These are phyloP conservation scores for Podargus strigoides DNA, from an alignment of 2,797 vertebrate species.

Conservation along the genomic window DNA sequence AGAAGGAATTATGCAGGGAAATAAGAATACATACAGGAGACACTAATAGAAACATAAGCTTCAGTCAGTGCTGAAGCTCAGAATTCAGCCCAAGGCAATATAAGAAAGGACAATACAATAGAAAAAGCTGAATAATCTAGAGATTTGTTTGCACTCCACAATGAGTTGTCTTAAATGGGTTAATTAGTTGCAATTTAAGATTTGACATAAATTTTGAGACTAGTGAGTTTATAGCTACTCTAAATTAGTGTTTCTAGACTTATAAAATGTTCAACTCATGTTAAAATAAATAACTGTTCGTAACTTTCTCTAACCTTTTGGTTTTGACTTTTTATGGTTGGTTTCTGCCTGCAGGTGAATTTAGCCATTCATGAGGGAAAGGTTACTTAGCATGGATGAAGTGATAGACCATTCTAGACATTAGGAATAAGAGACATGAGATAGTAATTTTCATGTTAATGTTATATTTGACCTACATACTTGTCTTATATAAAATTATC, in stretches of 20 bases:
- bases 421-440: neutral
- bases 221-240: neutral
- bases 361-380: neutral
- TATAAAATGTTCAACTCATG: neutral
- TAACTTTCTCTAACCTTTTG: neutral
- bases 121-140: neutral
- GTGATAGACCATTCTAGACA: neutral
- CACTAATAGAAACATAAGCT: neutral
- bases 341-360: constrained; percentile 5
- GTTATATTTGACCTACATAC: neutral
- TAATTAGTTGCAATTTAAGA: neutral
- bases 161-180: neutral
- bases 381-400: neutral
- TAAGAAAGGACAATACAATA: neutral
- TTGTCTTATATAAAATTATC: neutral
- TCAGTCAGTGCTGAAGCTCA: neutral
- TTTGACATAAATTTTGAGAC: neutral
- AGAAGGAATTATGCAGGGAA: neutral
- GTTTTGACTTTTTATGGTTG: neutral
- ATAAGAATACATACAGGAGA: neutral
- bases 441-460: neutral
- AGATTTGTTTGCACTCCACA: neutral
- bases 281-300: neutral
- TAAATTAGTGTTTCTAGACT: neutral
- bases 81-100: neutral